A percentile compares a stretch with the other conserved stretches of the same genome.
Conservation (phyloP, 2,888 invertebrate species). For the Coelogynopora nodosa region DNA sequence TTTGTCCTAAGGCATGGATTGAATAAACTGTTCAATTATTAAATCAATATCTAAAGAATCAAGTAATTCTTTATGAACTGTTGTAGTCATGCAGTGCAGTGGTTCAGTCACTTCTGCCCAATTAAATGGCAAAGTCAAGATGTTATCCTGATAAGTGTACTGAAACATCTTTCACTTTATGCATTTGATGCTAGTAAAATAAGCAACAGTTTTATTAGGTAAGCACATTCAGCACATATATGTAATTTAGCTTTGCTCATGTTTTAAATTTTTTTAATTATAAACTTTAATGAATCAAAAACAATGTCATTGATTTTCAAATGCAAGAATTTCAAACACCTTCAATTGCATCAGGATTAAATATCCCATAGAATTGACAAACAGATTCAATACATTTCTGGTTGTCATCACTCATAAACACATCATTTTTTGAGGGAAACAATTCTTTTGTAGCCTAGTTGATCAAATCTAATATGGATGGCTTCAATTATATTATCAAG, state of each 20-base stretch:
- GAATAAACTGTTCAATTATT: background rate
- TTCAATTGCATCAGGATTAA: background rate
- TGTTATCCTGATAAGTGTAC: background rate
- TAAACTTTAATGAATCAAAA: constrained; percentile 3
- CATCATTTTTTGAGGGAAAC: constrained; percentile 10
- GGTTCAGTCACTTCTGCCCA: background rate
- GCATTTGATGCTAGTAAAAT: constrained; percentile 1
- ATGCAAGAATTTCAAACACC: too few relatives aligned
- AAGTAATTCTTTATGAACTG: background rate
- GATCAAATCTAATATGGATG: background rate
- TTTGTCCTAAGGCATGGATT: background rate
- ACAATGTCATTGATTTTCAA: background rate
- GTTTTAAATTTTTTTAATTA: background rate
- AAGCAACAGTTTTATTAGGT: background rate
- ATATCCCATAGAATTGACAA: background rate
- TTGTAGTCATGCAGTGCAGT: background rate
- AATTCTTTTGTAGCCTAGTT: constrained; percentile 3
- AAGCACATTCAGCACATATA: background rate
- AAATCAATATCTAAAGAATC: background rate
- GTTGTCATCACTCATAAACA: constrained; percentile 1
- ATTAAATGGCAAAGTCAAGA: background rate
- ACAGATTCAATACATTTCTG: background rate
- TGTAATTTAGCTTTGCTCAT: constrained; percentile 15
- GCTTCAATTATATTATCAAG: constrained; percentile 25
- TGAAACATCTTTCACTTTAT: background rate